Evolutionary conservation across 1,140 invertebrate genomes (phyloP), one percentile per base, ranked within the genome.

Genomic region (Drosophila fuyamai): DNA sequence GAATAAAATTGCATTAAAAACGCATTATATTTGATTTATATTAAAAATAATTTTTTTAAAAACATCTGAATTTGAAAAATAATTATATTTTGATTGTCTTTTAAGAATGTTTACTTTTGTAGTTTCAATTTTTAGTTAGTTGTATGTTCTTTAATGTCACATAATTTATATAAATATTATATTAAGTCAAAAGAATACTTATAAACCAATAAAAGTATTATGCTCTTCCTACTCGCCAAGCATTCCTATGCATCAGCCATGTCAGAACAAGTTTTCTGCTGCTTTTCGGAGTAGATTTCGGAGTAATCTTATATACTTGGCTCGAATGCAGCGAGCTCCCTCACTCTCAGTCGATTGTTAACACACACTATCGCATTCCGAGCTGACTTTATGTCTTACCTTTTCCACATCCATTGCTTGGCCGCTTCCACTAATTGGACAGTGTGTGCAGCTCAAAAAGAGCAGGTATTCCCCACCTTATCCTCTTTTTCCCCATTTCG

Each of bases 391-490:
- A 54, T 44, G 55, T 74, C 46, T 80, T 47, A 59, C 43, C 58
- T 61, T 60, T 59, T 63, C 68, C 47, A 62, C 71, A 53, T 29
- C 48, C 43, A 54, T 46, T 68, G 48, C 54, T 16, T 72, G 63
- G 51, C 65, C 71, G 76, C 75, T 77, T 67, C 83, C 85, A 82
- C 82, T 88, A 86, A 86, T 86, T 86, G 82, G 83, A 82, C 83
- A 86, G 60, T 72, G 67, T 83, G 71, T 84, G 66, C 78, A 77
- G 77, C 51, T 58, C 43, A 23, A 40, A 36, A 46, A 63, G 47
- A 74, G 70, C 79, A 51, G 51, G 73, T 62, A 44, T 40, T 38
- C 51, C 47, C 48, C 56, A 29, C 40, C 50, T 13, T 16, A n/a
- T n/a, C 3, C 29, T 29, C n/a, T 18, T 63, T 65, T 47, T 56